These are phyloP conservation scores for Phrynocephalus forsythii DNA, from an alignment of 2,797 vertebrate genomes.

Conservation along the genomic window DNA sequence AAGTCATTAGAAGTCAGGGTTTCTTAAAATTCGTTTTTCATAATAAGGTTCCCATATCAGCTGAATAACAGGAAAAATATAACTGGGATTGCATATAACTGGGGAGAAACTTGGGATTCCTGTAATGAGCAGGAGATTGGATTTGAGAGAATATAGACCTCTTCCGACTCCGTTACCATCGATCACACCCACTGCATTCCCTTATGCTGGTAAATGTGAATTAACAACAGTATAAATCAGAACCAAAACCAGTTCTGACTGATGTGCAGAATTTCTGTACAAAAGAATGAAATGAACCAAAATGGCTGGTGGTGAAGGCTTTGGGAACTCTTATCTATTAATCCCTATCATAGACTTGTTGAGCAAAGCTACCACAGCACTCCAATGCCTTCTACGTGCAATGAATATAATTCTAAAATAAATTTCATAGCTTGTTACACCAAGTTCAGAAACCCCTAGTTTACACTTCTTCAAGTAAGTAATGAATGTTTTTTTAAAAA, in stretches of 20 bases:
- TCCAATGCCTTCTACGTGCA: no score
- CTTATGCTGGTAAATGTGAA: background rate
- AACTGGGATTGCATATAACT: no score
- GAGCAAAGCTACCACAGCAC: no score
- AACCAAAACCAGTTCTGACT: slow-evolving; percentile 23
- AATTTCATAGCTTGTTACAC: background rate
- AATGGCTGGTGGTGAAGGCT: background rate
- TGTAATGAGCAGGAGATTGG: no score
- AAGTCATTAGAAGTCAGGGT: slow-evolving; percentile 4
- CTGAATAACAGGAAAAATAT: background rate
- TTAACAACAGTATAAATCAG: background rate
- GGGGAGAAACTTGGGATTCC: no score
- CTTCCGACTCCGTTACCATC: background rate
- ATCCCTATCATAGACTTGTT: background rate
- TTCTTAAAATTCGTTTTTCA: background rate
- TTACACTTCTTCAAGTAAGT: background rate
- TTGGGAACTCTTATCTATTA: background rate
- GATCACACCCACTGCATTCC: background rate
- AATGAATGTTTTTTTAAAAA: background rate
- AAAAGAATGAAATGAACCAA: background rate
- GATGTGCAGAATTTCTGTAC: slow-evolving; percentile 7
- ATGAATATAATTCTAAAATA: background rate
- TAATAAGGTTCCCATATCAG: background rate
- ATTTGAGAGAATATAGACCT: no score
- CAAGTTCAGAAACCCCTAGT: background rate